Conservation (phyloP, 2,113 vertebrate genomes). For the Chaenocephalus aceratus region DNA sequence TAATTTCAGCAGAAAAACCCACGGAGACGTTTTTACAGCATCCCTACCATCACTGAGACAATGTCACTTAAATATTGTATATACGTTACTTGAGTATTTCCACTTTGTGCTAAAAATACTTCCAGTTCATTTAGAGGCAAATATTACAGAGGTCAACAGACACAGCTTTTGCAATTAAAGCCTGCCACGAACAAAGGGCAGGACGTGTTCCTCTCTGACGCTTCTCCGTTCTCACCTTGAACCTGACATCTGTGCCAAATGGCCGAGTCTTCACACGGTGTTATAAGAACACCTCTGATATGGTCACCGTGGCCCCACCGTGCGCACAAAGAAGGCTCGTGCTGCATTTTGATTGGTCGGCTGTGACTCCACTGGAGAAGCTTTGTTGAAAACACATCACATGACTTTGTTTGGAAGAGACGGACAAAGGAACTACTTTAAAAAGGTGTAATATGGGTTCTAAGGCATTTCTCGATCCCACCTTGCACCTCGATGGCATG, state of each 20-base stretch:
- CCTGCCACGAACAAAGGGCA: too few species aligned
- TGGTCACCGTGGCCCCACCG: not conserved
- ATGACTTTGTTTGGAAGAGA: not conserved
- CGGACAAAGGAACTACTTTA: not conserved
- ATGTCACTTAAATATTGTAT: too few species aligned
- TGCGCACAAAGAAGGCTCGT: constrained; percentile 31
- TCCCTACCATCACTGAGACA: too few species aligned
- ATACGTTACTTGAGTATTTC: too few species aligned
- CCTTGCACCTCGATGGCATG: not conserved
- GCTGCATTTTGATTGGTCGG: constrained; percentile 24
- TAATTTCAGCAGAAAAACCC: too few species aligned
- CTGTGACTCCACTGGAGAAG: constrained; percentile 37
- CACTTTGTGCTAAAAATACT: too few species aligned
- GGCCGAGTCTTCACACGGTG: fast-evolving
- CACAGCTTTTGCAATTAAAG: too few species aligned
- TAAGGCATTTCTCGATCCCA: not conserved
- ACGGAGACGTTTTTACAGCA: too few species aligned
- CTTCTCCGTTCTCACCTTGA: not conserved
- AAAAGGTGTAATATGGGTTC: not conserved
- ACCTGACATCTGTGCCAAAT: not conserved
- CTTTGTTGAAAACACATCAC: constrained; percentile 15
- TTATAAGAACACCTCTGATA: not conserved
- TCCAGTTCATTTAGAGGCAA: too few species aligned
- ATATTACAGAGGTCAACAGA: too few species aligned
- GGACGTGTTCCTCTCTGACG: too few species aligned